Percentiles rank a stretch among this genome's conserved stretches.
Evolutionary conservation across 2,113 vertebrate species (phyloP).

Genomic region (Stigmatopora argus): DNA sequence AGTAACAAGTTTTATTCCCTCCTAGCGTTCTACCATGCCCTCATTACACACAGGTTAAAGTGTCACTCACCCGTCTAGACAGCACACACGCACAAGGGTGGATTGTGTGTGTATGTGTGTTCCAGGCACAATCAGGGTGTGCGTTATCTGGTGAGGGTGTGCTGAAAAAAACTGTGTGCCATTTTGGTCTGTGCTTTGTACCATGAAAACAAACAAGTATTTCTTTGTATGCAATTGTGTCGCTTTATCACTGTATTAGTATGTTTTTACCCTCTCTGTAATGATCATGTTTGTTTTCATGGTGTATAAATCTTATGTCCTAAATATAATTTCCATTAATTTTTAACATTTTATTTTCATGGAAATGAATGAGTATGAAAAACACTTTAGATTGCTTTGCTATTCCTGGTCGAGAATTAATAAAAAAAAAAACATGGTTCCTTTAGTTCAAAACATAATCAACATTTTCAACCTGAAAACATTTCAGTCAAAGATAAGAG

Average conservation of each 20-base stretch:
- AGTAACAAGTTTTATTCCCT: slow-evolving; percentile 69
- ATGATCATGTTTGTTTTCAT: too few relatives aligned
- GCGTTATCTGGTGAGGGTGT: slow-evolving; percentile 29
- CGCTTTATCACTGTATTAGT: too few relatives aligned
- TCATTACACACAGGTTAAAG: slow-evolving; percentile 73
- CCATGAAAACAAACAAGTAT: slow-evolving; percentile 1
- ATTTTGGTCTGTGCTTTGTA: slow-evolving; percentile 13
- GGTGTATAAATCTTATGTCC: too few relatives aligned
- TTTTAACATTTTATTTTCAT: background rate
- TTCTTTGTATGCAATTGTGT: background rate
- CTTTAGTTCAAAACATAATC: slow-evolving; percentile 80
- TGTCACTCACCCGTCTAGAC: slow-evolving; percentile 59
- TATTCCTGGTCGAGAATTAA: background rate
- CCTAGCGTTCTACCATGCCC: slow-evolving; percentile 65
- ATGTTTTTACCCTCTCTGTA: too few relatives aligned
- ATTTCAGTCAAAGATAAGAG: slow-evolving; percentile 86
- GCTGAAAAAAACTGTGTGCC: slow-evolving; percentile 6
- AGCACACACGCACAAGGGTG: slow-evolving; percentile 29
- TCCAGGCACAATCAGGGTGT: slow-evolving; percentile 39
- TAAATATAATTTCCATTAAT: background rate
- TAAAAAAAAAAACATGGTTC: slow-evolving; percentile 17
- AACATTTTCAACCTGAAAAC: slow-evolving; percentile 93
- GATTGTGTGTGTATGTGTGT: slow-evolving; percentile 18
- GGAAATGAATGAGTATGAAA: background rate
- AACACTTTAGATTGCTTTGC: background rate